These are phyloP conservation scores for Corythornis madagascariensis DNA, from an alignment of 2,113 vertebrate species.

Conservation along the genomic window DNA sequence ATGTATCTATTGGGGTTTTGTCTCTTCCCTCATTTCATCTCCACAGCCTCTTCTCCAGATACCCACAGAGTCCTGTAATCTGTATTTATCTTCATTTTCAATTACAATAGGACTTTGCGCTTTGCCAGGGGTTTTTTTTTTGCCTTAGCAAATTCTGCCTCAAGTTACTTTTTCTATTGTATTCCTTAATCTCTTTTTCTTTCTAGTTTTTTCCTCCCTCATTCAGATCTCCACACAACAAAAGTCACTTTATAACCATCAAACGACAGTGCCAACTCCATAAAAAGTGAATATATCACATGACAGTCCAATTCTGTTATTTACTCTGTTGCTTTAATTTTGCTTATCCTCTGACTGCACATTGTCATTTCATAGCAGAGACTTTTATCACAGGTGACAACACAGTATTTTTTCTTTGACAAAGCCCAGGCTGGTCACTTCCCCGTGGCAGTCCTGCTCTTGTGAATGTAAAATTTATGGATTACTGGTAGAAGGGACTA, in stretches of 20 bases:
- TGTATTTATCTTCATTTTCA: background rate
- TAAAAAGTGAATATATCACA: background rate
- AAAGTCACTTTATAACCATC: background rate
- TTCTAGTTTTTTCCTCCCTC: background rate
- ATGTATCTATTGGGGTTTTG: background rate
- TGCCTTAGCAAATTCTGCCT: background rate
- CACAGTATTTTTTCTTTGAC: background rate
- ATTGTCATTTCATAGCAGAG: background rate
- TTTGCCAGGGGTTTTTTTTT: background rate
- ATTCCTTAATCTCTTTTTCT: background rate
- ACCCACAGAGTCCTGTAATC: background rate
- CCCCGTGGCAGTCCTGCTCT: background rate
- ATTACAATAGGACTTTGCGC: background rate
- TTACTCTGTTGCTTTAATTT: background rate
- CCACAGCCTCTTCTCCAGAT: background rate
- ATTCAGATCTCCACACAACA: background rate
- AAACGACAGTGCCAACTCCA: background rate
- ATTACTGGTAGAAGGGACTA: background rate
- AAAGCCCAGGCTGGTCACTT: background rate
- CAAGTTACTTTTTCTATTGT: background rate
- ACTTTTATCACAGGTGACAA: background rate
- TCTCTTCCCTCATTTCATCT: background rate
- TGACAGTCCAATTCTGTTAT: background rate
- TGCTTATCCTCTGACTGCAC: background rate
- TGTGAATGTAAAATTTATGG: background rate